A percentile compares a stretch with the other conserved stretches of the same genome.
Evolutionary conservation across 2,888 invertebrate species (phyloP).

Genomic region (Hyposoter dolosus): DNA sequence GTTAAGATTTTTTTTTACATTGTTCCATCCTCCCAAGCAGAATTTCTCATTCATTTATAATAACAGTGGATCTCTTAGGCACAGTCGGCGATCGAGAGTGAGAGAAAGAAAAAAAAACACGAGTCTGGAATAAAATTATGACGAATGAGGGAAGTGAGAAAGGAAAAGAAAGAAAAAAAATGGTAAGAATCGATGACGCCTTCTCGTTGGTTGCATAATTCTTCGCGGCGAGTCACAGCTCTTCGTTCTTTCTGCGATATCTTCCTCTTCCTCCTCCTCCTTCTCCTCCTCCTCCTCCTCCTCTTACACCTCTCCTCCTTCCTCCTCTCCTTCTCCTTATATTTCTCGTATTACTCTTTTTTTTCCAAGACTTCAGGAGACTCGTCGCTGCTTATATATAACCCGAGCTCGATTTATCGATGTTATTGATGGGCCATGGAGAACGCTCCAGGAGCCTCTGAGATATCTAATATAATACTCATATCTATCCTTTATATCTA

Average conservation of each 20-base stretch:
- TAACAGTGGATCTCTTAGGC: background rate
- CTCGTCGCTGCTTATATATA: slow-evolving; percentile 40
- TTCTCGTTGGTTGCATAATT: slow-evolving; percentile 62
- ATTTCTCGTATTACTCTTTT: slow-evolving; percentile 64
- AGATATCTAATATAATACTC: slow-evolving; percentile 59
- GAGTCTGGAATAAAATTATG: background rate
- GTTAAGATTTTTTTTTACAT: background rate
- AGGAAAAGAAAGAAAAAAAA: slow-evolving; percentile 29
- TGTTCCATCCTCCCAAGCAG: background rate
- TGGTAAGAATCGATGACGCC: slow-evolving; percentile 54
- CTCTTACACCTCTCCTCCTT: background rate
- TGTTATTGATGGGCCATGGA: slow-evolving; percentile 63
- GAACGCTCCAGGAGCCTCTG: slow-evolving; percentile 45
- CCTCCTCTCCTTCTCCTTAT: slow-evolving; percentile 23
- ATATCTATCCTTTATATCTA: slow-evolving; percentile 13
- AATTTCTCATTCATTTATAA: background rate
- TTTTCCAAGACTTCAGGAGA: slow-evolving; percentile 41
- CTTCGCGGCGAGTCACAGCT: slow-evolving; percentile 20
- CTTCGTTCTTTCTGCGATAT: slow-evolving; percentile 52
- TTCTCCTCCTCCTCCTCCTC: background rate
- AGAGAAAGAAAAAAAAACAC: background rate
- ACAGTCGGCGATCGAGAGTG: background rate
- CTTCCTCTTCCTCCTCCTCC: slow-evolving; percentile 34
- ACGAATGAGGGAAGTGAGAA: background rate
- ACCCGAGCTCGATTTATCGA: slow-evolving; percentile 65